phyloP scores from a whole-genome alignment of 2,113 vertebrate genomes.

The Vireo altiloquus region DNA sequence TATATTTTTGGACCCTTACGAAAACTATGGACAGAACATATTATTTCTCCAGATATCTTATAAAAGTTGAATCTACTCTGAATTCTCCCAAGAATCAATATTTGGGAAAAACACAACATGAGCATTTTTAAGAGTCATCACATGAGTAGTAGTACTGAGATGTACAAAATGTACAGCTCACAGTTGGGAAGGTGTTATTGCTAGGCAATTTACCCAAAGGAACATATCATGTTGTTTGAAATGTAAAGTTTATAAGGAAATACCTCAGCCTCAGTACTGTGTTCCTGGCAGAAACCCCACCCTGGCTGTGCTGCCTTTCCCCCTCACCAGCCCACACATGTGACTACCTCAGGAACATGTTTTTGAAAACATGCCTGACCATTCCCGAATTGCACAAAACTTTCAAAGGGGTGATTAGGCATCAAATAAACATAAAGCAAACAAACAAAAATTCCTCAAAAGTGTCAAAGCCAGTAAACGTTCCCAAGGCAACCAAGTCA shows the following conservation, averaged over 20 bases:
- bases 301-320: background rate
- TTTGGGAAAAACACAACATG: background rate
- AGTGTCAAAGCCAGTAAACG: background rate
- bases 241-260: background rate
- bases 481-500: constrained; percentile 31
- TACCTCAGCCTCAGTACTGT: background rate
- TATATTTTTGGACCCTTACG: background rate
- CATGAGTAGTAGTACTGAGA: background rate
- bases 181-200: background rate
- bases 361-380: background rate
- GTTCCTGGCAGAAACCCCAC: background rate
- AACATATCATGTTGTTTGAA: background rate
- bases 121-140: background rate
- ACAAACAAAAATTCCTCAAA: background rate
- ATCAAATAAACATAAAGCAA: background rate
- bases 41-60: background rate
- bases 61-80: background rate
- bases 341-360: background rate
- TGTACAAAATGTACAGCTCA: background rate
- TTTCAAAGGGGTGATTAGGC: background rate
- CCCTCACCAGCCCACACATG: background rate
- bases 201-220: background rate
- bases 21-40: background rate
- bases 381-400: background rate
- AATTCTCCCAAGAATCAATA: background rate